Conservation (phyloP, 2,888 invertebrate species). For the Amaurobius ferox region DNA sequence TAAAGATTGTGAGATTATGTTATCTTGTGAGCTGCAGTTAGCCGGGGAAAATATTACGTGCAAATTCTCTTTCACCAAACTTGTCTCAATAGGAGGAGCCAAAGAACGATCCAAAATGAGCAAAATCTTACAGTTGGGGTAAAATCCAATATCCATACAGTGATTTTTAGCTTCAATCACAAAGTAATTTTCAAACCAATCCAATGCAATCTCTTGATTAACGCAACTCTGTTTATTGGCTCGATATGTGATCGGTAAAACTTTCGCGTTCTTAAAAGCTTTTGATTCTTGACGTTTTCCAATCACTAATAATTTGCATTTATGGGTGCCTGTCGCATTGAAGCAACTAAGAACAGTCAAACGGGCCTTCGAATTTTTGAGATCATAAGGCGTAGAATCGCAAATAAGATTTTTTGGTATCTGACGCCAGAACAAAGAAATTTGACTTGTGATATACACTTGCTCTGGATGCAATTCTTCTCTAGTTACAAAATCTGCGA, state of each 20-base stretch:
- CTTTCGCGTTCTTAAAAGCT: not conserved
- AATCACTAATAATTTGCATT: not conserved
- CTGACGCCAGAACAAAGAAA: not conserved
- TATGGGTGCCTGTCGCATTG: not conserved
- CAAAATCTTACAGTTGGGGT: not conserved
- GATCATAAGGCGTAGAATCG: not conserved
- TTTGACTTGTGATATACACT: not conserved
- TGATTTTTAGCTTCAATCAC: not conserved
- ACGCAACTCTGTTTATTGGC: not conserved
- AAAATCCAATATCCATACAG: not conserved
- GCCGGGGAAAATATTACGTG: not conserved
- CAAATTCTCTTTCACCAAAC: not conserved
- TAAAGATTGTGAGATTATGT: not conserved
- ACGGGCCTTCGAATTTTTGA: not conserved
- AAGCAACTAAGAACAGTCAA: not conserved
- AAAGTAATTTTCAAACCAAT: not conserved
- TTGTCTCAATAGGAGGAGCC: not conserved
- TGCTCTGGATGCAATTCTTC: not conserved
- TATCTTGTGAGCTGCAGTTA: not conserved
- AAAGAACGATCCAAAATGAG: not conserved
- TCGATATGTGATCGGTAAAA: not conserved
- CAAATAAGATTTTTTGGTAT: not conserved
- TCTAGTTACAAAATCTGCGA: not conserved
- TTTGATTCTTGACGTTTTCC: not conserved
- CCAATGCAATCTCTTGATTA: not conserved